Base-by-base conservation (phyloP, 2,888 invertebrate species). In the Dorcus parallelipipedus region DNA sequence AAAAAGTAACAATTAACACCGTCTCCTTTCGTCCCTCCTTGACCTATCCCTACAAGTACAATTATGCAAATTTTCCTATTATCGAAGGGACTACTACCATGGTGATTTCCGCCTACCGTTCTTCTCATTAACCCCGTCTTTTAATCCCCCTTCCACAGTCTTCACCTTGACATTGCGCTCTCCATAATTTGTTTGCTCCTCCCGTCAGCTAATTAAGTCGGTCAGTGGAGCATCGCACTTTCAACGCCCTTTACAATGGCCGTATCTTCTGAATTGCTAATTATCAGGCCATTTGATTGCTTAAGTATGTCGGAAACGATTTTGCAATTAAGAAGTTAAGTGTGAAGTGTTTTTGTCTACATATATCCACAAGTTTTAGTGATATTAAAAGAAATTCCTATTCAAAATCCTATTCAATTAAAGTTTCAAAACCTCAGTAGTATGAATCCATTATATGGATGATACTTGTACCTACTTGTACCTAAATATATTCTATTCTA, bases 151-250 rank as follows among this genome's bases (percentile, higher is more conserved):
- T 64, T 67, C 66, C 59, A 57, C 61, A 59, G 64, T 65, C 67
- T 68, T 71, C 67, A 72, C 72, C 71, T 73, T 72, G 72, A 73
- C 70, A 71, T 71, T 71, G 69, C 61, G 63, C 68, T 71, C 71
- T 73, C 72, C 73, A 33, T 68, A 70, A 70, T 71, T 72, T 67
- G 62, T 58, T 54, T 55, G 62, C 64, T 59, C 59, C 52, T 67
- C 64, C 66, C 68, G 60, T 66, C 61, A 58, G 64, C 67, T 74
- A 73, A 75, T 75, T 74, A 75, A 73, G 65, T 75, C 74, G 75
- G 75, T 75, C 72, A 75, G 67, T 75, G 67, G 75, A 74, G 72
- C 73, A 72, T 67, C 64, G 66, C 64, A 66, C 62, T 65, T 68
- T 60, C 60, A 57, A 49, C 52, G 57, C 54, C 55, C 61, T 58